A percentile compares a stretch with the other conserved stretches of the same genome.
phyloP scores from a whole-genome alignment of 2,888 invertebrate genomes.

The Amphipoea oculea region DNA sequence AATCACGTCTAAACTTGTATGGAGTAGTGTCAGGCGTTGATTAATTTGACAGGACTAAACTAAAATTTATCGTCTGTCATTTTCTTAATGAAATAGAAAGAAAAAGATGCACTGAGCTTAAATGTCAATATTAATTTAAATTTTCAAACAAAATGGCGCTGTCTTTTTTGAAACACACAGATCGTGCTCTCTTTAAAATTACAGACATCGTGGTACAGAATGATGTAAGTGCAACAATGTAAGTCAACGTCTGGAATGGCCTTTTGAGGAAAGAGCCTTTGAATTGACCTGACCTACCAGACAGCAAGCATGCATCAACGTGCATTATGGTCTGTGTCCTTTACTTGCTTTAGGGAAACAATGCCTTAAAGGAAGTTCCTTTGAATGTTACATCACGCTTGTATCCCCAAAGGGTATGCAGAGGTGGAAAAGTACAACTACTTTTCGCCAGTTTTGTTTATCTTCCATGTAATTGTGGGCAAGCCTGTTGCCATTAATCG shows the following conservation, averaged over 20 bases:
- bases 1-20: no score
- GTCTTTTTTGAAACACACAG: neutral
- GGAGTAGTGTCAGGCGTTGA: no score
- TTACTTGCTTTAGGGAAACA: constrained; percentile 23
- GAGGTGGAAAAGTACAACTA: neutral
- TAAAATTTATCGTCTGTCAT: no score
- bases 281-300: constrained; percentile 17
- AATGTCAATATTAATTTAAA: neutral
- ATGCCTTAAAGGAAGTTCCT: neutral
- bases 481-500: no score
- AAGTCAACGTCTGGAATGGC: constrained; percentile 5
- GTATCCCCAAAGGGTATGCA: no score
- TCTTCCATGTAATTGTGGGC: neutral
- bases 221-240: constrained; percentile 35
- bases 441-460: neutral
- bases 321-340: constrained; percentile 36
- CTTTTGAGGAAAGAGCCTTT: constrained; percentile 41
- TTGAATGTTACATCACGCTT: neutral
- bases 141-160: neutral
- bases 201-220: constrained; percentile 1
- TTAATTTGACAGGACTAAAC: no score
- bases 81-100: no score
- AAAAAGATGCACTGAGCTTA: no score
- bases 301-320: constrained; percentile 18
- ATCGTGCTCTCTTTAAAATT: constrained; percentile 5